Evolutionary conservation across 2,797 vertebrate species (phyloP).

Genomic region (Rhodeus uyekii): DNA sequence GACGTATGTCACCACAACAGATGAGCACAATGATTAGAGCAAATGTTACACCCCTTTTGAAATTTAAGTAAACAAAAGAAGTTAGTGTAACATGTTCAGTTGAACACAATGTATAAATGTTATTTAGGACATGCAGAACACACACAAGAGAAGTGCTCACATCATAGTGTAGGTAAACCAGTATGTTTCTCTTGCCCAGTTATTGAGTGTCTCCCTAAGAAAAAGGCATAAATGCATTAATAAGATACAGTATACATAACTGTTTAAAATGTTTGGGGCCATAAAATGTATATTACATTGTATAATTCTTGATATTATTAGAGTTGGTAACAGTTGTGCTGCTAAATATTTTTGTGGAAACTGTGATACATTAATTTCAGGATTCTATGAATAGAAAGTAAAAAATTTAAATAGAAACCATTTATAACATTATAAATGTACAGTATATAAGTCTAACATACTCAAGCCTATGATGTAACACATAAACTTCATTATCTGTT

Average conservation of each 20-base stretch:
- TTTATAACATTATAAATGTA: background rate
- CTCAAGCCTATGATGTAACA: background rate
- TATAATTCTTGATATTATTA: background rate
- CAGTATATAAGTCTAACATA: background rate
- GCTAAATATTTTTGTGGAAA: background rate
- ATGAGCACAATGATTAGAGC: conserved; percentile 73
- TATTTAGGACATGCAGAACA: background rate
- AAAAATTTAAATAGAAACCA: background rate
- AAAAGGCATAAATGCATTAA: conserved; percentile 33
- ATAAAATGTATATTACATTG: background rate
- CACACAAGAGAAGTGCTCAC: conserved; percentile 67
- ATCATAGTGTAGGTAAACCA: conserved; percentile 77
- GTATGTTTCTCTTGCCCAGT: conserved; percentile 59
- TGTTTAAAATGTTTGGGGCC: no score
- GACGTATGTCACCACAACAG: conserved; percentile 78
- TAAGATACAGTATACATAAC: background rate
- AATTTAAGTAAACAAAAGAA: conserved; percentile 59
- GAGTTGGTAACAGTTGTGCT: background rate
- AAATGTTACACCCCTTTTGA: conserved; percentile 66
- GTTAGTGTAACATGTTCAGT: conserved; percentile 21
- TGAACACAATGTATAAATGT: background rate
- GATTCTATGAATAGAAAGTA: background rate
- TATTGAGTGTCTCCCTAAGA: conserved; percentile 66
- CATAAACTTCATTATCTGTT: background rate
- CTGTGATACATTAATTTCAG: background rate